Conservation (phyloP, 2,797 vertebrate species). For the Molossus molossus region DNA sequence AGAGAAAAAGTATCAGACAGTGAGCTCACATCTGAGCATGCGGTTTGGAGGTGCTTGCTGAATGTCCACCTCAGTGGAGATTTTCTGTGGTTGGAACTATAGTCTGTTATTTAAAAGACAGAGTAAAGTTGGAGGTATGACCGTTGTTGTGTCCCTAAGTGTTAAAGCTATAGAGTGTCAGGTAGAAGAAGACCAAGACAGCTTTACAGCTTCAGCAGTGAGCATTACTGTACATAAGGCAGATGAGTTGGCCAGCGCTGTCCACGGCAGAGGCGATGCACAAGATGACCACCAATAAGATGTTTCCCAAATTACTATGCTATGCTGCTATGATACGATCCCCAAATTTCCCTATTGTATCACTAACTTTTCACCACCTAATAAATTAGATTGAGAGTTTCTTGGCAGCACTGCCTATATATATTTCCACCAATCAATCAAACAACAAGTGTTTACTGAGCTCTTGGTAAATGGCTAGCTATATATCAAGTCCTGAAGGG, state of each 20-base stretch:
- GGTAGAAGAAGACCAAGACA: conserved; percentile 1
- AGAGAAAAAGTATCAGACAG: neutral
- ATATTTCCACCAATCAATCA: conserved; percentile 71
- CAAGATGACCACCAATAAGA: conserved; percentile 28
- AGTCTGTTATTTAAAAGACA: neutral
- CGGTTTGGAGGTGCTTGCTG: too few species aligned
- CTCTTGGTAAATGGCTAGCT: conserved; percentile 58
- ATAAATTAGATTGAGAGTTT: conserved; percentile 77
- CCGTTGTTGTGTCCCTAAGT: neutral
- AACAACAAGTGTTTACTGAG: conserved; percentile 75
- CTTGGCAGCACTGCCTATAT: conserved; percentile 57
- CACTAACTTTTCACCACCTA: conserved; percentile 76
- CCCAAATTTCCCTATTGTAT: conserved; percentile 61
- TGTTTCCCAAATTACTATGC: conserved; percentile 35
- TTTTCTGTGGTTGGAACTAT: neutral
- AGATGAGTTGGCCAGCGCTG: neutral
- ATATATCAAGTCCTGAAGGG: conserved; percentile 51
- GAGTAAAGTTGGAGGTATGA: neutral
- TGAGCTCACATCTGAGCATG: neutral
- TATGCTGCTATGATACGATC: conserved; percentile 60
- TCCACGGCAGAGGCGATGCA: neutral
- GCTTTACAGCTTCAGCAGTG: conserved; percentile 1
- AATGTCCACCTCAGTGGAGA: neutral
- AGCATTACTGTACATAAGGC: neutral
- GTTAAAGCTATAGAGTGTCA: conserved; percentile 27